Evolutionary conservation across 2,113 vertebrate genomes (phyloP).

Genomic region (Diadophis punctatus): DNA sequence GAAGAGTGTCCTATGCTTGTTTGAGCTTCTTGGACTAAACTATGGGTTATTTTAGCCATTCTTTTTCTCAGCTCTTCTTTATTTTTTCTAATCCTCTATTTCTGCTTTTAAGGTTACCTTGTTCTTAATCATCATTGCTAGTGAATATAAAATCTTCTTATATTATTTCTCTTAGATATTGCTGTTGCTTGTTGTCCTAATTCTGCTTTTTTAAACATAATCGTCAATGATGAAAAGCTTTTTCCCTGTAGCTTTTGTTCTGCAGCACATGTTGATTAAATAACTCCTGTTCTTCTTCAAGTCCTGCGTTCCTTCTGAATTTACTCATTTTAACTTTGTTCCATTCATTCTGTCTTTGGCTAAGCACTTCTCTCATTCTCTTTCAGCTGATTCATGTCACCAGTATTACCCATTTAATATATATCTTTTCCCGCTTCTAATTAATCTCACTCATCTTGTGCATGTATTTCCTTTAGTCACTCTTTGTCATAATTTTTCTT

Average conservation of each 20-base stretch:
- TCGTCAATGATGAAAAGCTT: background rate
- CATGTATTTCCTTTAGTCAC: background rate
- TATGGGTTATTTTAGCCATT: background rate
- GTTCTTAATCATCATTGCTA: background rate
- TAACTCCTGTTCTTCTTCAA: background rate
- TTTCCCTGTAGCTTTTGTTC: background rate
- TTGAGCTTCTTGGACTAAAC: background rate
- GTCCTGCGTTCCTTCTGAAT: background rate
- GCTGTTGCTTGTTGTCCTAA: background rate
- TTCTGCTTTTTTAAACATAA: background rate
- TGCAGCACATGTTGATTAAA: background rate
- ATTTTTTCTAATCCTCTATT: background rate
- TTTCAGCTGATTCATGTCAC: background rate
- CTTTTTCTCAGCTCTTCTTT: background rate
- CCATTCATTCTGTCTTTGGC: background rate
- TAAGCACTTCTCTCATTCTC: background rate
- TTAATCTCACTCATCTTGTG: background rate
- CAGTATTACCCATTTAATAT: background rate
- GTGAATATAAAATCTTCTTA: background rate
- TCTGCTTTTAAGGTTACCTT: background rate
- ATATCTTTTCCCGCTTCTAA: background rate
- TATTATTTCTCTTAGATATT: background rate
- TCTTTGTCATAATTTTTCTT: background rate
- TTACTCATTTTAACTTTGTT: background rate
- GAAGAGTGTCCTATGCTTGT: background rate